Conservation (phyloP, 2,113 vertebrate species). For the Sapayoa aenigma region DNA sequence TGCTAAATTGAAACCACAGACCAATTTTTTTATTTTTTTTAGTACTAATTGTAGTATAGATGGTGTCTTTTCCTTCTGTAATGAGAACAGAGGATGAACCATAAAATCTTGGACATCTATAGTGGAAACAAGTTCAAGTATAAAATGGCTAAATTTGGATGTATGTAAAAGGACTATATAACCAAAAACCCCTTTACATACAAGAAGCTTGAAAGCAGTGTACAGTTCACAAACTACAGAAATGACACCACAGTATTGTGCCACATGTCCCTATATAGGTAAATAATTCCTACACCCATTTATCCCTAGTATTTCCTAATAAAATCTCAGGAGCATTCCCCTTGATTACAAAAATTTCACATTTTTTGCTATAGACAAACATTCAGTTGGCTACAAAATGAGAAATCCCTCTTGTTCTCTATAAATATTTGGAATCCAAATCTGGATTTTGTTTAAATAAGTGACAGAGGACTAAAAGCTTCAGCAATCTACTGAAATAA, state of each 20-base stretch:
- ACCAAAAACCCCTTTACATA: neutral
- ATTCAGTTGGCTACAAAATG: neutral
- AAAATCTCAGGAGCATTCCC: neutral
- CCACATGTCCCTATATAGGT: neutral
- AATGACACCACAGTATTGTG: neutral
- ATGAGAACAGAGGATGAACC: neutral
- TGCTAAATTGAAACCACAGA: neutral
- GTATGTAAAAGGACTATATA: neutral
- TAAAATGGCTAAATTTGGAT: neutral
- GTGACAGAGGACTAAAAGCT: neutral
- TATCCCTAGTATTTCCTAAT: neutral
- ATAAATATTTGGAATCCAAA: neutral
- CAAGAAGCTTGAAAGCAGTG: neutral
- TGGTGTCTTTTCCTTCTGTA: neutral
- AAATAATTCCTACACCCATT: neutral
- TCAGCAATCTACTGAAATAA: neutral
- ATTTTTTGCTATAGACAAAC: neutral
- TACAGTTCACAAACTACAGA: neutral
- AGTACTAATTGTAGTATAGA: neutral
- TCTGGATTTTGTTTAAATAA: neutral
- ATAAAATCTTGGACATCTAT: neutral
- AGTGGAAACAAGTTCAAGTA: neutral
- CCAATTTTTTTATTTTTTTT: neutral
- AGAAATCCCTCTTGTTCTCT: neutral
- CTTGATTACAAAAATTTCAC: neutral